These are phyloP conservation scores for Pogonomyrmex barbatus DNA, from an alignment of 1,140 invertebrate genomes.

Conservation along the genomic window DNA sequence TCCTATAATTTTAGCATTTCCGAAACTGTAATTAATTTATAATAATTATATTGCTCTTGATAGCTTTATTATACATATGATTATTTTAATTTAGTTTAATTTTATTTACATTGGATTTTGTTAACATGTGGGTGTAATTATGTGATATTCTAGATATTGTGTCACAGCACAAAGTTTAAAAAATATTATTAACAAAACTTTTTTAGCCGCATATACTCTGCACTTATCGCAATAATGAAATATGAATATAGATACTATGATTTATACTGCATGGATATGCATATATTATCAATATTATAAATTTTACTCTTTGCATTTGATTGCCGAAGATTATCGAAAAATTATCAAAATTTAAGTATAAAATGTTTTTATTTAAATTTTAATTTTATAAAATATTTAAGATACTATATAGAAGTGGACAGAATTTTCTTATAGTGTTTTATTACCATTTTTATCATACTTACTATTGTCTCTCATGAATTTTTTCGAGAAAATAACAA, in stretches of 20 bases:
- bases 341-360: background rate
- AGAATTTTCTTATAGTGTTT: background rate
- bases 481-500: background rate
- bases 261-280: background rate
- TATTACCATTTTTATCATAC: background rate
- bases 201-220: background rate
- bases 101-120: constrained; percentile 1
- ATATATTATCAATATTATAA: background rate
- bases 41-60: constrained; percentile 8
- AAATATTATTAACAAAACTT: background rate
- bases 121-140: background rate
- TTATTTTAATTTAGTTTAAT: constrained; percentile 42
- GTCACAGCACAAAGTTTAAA: background rate
- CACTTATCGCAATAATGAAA: constrained; percentile 32
- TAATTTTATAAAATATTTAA: background rate
- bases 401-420: background rate
- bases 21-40: constrained; percentile 10
- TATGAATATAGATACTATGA: background rate
- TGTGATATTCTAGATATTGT: background rate
- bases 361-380: constrained; percentile 14
- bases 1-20: constrained; percentile 18
- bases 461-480: background rate
- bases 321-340: background rate
- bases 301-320: background rate
- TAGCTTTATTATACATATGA: constrained; percentile 14